phyloP scores from a whole-genome alignment of 2,888 invertebrate species.

The Lycaena phlaeas region DNA sequence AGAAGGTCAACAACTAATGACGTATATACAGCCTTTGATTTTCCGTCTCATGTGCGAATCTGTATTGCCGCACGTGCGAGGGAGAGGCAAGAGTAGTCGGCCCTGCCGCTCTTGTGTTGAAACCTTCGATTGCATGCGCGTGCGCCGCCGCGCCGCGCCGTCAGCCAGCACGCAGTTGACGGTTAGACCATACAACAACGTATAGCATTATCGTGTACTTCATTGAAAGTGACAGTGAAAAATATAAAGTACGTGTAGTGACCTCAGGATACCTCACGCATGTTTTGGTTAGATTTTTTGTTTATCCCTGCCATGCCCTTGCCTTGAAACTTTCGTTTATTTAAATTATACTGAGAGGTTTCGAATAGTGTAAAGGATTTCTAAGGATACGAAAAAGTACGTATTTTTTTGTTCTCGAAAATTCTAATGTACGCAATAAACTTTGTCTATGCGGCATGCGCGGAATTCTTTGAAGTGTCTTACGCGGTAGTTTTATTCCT shows the following conservation, averaged over 20 bases:
- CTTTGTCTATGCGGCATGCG: no score
- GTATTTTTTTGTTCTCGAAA: no score
- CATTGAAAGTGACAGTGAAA: slow-evolving; percentile 58
- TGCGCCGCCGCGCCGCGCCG: slow-evolving; percentile 35
- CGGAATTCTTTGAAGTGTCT: no score
- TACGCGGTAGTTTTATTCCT: no score
- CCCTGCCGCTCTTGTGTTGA: slow-evolving; percentile 53
- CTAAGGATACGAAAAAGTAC: not conserved
- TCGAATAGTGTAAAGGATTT: not conserved
- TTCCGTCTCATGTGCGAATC: slow-evolving; percentile 29
- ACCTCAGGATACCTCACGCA: slow-evolving; percentile 27
- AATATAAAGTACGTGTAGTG: no score
- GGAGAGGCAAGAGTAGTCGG: slow-evolving; percentile 36
- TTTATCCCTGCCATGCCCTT: not conserved
- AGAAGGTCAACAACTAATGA: slow-evolving; percentile 58
- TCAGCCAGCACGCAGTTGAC: slow-evolving; percentile 37
- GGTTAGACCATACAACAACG: slow-evolving; percentile 38
- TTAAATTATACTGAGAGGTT: no score
- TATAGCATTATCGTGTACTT: slow-evolving; percentile 32
- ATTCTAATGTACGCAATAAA: no score
- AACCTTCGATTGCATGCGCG: slow-evolving; percentile 57
- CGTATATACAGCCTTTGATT: slow-evolving; percentile 33
- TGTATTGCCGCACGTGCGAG: slow-evolving; percentile 28
- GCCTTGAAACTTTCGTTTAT: no score
- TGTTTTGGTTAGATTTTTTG: slow-evolving; percentile 27